Conservation (phyloP, 2,888 invertebrate species). For the Calameuta pallipes region DNA sequence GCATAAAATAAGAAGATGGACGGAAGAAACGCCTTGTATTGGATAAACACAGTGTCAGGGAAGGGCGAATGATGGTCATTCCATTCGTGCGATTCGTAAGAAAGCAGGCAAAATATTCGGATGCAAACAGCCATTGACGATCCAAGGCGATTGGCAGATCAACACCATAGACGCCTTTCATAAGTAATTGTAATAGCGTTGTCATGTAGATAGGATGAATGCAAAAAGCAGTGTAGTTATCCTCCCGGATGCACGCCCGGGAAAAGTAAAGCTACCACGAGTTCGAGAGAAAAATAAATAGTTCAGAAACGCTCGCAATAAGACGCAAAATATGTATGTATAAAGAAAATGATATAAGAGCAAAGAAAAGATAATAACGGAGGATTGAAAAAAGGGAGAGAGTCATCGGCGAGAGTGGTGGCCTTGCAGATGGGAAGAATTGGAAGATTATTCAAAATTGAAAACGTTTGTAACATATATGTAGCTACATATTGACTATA, state of each 20-base stretch:
- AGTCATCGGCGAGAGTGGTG: background rate
- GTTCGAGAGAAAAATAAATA: slow-evolving; percentile 33
- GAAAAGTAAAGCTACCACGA: slow-evolving; percentile 36
- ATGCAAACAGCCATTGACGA: background rate
- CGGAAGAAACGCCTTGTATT: too few species aligned
- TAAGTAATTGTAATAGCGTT: slow-evolving; percentile 22
- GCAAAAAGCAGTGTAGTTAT: slow-evolving; percentile 22
- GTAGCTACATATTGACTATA: too few species aligned
- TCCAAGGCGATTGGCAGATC: background rate
- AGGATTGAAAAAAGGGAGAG: background rate
- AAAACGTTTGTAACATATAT: too few species aligned
- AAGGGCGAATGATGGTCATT: slow-evolving; percentile 3
- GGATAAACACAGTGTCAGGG: background rate
- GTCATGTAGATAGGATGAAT: slow-evolving; percentile 38
- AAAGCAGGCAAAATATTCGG: background rate
- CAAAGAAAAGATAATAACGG: too few species aligned
- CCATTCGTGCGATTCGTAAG: background rate
- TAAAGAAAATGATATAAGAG: too few species aligned
- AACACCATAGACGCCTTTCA: background rate
- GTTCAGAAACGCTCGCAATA: slow-evolving; percentile 24
- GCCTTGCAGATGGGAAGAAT: too few species aligned
- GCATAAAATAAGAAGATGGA: too few species aligned
- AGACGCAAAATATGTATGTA: too few species aligned
- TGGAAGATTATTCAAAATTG: too few species aligned
- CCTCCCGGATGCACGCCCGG: slow-evolving; percentile 44